Percentiles rank a stretch among this genome's conserved stretches.
Conservation (phyloP, 2,888 invertebrate species). For the Hipparchia sbordonii region DNA sequence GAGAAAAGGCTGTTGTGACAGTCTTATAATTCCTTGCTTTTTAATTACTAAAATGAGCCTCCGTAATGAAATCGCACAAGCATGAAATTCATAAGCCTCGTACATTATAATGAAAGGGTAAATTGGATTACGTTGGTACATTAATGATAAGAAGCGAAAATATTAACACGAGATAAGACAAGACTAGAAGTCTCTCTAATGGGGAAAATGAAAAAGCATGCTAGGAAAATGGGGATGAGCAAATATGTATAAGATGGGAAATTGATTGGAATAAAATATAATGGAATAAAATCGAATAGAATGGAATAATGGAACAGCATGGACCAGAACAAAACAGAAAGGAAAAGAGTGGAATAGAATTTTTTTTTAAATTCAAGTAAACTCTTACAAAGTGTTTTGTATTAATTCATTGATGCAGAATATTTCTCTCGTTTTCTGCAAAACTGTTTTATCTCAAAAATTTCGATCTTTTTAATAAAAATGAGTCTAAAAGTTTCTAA, state of each 20-base stretch:
- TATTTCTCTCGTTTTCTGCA: too few species aligned
- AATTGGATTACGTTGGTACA: background rate
- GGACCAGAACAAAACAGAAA: too few species aligned
- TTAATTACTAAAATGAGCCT: slow-evolving; percentile 11
- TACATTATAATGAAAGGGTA: background rate
- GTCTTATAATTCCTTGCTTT: slow-evolving; percentile 4
- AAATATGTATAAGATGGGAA: background rate
- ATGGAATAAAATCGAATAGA: too few species aligned
- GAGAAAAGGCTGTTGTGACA: slow-evolving; percentile 1
- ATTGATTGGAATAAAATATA: too few species aligned
- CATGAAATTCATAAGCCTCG: background rate
- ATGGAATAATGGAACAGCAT: too few species aligned
- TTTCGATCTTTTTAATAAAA: too few species aligned
- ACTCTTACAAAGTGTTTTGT: too few species aligned
- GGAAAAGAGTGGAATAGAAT: too few species aligned
- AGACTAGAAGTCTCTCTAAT: background rate
- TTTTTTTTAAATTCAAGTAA: too few species aligned
- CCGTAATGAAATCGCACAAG: slow-evolving; percentile 5
- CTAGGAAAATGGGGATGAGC: background rate
- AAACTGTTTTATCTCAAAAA: too few species aligned
- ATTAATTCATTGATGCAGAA: too few species aligned
- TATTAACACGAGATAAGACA: background rate
- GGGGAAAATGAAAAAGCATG: background rate
- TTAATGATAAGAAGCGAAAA: background rate
- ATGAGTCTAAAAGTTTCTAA: too few species aligned